phyloP scores from a whole-genome alignment of 1,140 invertebrate genomes.

The Frieseomelitta varia region DNA sequence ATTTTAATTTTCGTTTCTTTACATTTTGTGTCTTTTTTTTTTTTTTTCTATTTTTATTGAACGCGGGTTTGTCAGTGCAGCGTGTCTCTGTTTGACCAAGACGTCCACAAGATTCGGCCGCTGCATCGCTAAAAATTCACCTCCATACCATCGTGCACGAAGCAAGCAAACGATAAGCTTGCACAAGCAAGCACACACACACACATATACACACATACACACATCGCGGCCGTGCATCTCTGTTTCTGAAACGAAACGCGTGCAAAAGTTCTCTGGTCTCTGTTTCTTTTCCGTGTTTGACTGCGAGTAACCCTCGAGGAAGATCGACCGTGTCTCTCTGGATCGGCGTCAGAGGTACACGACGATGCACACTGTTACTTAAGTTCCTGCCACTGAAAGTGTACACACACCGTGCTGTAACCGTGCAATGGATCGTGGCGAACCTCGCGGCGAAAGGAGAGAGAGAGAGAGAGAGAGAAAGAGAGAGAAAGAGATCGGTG shows the following conservation, averaged over 20 bases:
- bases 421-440: constrained; percentile 1
- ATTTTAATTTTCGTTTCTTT: neutral
- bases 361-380: constrained; percentile 9
- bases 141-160: constrained; percentile 22
- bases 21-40: neutral
- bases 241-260: neutral
- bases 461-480: too few relatives aligned
- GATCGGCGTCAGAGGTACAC: neutral
- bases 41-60: neutral
- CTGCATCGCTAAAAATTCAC: neutral
- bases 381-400: constrained; percentile 22
- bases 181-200: neutral
- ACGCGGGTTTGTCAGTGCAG: neutral
- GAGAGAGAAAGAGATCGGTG: constrained; percentile 3
- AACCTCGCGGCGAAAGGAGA: neutral
- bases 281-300: neutral
- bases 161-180: neutral
- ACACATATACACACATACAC: too few relatives aligned
- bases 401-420: neutral
- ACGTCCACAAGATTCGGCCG: neutral
- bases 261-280: neutral
- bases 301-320: neutral
- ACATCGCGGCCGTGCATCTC: neutral
- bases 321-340: neutral
- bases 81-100: neutral